Evolutionary conservation across 1,140 invertebrate genomes (phyloP), one percentile per base, ranked within the genome.

Genomic region (Psilanteris sp.): DNA sequence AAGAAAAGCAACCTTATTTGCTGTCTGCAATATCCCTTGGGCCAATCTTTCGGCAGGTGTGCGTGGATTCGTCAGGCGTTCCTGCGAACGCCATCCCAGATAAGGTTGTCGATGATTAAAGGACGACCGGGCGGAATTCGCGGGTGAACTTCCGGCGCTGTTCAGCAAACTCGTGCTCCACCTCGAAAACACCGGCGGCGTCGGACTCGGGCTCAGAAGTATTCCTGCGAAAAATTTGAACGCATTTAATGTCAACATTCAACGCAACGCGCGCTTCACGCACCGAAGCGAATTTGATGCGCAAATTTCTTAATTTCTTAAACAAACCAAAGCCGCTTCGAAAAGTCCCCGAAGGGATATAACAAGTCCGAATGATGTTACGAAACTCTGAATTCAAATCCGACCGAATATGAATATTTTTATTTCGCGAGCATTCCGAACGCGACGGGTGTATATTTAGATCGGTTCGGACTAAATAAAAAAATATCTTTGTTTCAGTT

Each of bases 11-110:
- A 88, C 86, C 85, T 87, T 86, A 76, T 84, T 88, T 36, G 83
- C 68, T 41, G 81, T 84, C 71, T 89, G 86, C 77, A 89, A 85
- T 39, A 90, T 86, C 24, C 89, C 89, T 55, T 89, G 89, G 77
- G 90, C 90, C 20, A 90, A 85, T 89, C 94, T 91, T 90, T 96
- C 95, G 48, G 95, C 93, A 16, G 96, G 94, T 5, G 95, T 96
- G 68, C 94, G 89, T 18, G 93, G 93, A 55, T 93, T 92, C 32
- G 90, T 89, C 1, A 95, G 87, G 22, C 94, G 91, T 85, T 96
- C 95, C 80, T 96, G 94, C 57, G 95, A 96, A 71, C 95, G 90
- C 96, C 95, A 97, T 43, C 95, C 96, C 16, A 96, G 90, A 86
- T 96, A 96, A 5, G 95, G 95, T 84, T 94, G 93, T 37, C 88